A percentile compares a stretch with the other conserved stretches of the same genome.
Conservation (phyloP, 2,888 invertebrate species). For the Drosophila barbarae region DNA sequence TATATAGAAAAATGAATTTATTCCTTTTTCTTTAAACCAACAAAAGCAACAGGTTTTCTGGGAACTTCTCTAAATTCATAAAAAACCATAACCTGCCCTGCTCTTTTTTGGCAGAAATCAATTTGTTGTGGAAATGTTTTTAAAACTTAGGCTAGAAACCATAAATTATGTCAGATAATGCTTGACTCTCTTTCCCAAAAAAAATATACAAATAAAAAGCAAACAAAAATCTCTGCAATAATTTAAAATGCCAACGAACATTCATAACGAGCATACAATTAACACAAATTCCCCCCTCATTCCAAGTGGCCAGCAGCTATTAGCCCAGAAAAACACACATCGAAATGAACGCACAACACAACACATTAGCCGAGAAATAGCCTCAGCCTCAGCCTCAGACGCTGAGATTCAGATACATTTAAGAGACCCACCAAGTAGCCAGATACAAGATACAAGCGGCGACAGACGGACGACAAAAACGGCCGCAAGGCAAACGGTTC, state of each 20-base stretch:
- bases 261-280: constrained; percentile 61
- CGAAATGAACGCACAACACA: constrained; percentile 20
- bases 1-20: too few relatives aligned
- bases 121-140: constrained; percentile 1
- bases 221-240: constrained; percentile 11
- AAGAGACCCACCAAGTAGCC: constrained; percentile 61
- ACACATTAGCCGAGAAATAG: constrained; percentile 56
- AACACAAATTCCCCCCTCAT: constrained; percentile 33
- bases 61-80: background rate
- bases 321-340: constrained; percentile 67
- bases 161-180: constrained; percentile 16
- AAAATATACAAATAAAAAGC: background rate
- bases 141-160: background rate
- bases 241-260: constrained; percentile 43
- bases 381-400: constrained; percentile 10
- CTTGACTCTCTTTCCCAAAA: background rate
- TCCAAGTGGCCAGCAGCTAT: constrained; percentile 56
- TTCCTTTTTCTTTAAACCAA: too few relatives aligned
- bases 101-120: constrained; percentile 9
- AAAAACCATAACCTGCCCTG: background rate
- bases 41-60: constrained; percentile 11
- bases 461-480: constrained; percentile 46
- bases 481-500: constrained; percentile 64
- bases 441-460: constrained; percentile 40
- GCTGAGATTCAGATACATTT: constrained; percentile 17